Base-by-base conservation (phyloP, 2,888 invertebrate species). In the Cheilosia soror region DNA sequence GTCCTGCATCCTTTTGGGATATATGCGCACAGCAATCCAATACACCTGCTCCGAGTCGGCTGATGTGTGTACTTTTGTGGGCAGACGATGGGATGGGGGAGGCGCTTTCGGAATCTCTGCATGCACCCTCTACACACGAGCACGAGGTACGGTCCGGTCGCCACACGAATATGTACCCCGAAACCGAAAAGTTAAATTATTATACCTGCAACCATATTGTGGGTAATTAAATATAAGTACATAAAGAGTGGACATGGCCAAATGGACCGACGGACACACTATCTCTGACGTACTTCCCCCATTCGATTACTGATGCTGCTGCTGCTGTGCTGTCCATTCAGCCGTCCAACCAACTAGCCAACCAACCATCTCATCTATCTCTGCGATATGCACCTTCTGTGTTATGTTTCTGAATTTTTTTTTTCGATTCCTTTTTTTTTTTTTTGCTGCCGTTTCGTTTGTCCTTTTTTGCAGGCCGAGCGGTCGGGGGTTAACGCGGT, bases 151-250 rank as follows among this genome's bases (percentile, higher is more conserved):
- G 37, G 62, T 27, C 57, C n/a, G 60, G 7, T 65, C 37, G 76
- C 72, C 85, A 72, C 80, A 85, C 51, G 75, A 79, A 80, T 84
- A 84, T 79, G 60, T 75, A 69, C 15, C 69, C 86, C 55, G 42
- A 69, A 82, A 86, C 86, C 86, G 69, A 82, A 86, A 86, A 86
- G 82, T 86, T 86, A 86, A 86, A 86, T 86, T 86, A 86, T 86
- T 86, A 86, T 86, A 86, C 86, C 85, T 86, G 86, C 86, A 86
- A 86, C 86, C 86, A 86, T 86, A 78, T 82, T 86, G 86, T 86
- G 86, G 86, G 86, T 86, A 86, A 86, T 86, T 86, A 86, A 86
- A 86, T 86, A 86, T 86, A 86, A 86, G 86, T 86, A 86, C 86
- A 82, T 73, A 82, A 73, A 86, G 86, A 81, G 76, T 81, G 81